Conservation (phyloP, 2,888 invertebrate genomes). For the Ypsolopha scabrella region DNA sequence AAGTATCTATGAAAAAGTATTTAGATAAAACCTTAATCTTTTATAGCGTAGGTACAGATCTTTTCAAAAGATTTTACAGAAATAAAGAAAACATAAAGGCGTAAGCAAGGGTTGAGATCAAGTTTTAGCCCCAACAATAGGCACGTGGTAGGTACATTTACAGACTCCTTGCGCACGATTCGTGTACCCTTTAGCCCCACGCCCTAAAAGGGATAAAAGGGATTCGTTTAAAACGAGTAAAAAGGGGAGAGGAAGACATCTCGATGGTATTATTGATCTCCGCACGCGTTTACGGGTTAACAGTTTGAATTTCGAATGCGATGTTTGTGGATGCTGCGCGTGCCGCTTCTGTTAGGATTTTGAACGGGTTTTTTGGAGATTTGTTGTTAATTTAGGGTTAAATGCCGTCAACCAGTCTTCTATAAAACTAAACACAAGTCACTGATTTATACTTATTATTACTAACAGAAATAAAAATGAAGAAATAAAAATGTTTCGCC, state of each 20-base stretch:
- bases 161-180: conserved; percentile 64
- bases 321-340: conserved; percentile 50
- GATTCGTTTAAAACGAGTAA: conserved; percentile 32
- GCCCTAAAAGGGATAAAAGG: conserved; percentile 45
- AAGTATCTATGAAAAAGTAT: too few relatives aligned
- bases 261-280: conserved; percentile 44
- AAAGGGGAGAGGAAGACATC: conserved; percentile 27
- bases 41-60: too few relatives aligned
- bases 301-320: conserved; percentile 14
- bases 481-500: too few relatives aligned
- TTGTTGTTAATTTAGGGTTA: background rate
- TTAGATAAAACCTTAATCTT: too few relatives aligned
- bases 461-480: too few relatives aligned
- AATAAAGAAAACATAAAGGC: background rate
- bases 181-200: conserved; percentile 43
- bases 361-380: conserved; percentile 3
- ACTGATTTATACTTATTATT: too few relatives aligned
- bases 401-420: background rate
- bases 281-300: conserved; percentile 61
- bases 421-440: too few relatives aligned
- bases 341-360: conserved; percentile 31
- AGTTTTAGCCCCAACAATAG: conserved; percentile 46
- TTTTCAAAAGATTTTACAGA: too few relatives aligned
- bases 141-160: conserved; percentile 53
- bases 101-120: conserved; percentile 38